Evolutionary conservation across 2,113 vertebrate species (phyloP).

Genomic region (Vombatus ursinus): DNA sequence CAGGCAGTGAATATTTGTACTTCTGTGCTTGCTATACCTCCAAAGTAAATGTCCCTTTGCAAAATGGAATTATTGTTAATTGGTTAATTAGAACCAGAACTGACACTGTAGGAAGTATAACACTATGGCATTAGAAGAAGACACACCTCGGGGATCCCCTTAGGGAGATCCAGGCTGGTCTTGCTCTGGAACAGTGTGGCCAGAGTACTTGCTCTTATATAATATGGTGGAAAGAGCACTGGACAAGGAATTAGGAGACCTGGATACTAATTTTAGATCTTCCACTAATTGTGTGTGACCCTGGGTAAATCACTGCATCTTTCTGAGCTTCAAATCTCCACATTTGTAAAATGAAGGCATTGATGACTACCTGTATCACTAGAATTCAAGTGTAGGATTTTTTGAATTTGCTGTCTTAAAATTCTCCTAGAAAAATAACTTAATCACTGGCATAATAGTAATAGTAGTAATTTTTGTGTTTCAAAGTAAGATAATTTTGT

Average conservation of each 20-base stretch:
- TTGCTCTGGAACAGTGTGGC: not conserved
- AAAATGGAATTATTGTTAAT: not conserved
- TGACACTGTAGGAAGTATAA: not conserved
- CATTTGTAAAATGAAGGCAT: not conserved
- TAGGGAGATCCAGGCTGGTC: not conserved
- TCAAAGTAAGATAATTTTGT: not conserved
- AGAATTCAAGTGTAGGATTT: not conserved
- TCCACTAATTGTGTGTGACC: not conserved
- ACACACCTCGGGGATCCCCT: not conserved
- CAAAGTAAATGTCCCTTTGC: not conserved
- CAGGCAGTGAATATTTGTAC: not conserved
- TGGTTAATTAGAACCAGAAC: not conserved
- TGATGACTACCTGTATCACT: not conserved
- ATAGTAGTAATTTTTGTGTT: too few relatives aligned
- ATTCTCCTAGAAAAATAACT: not conserved
- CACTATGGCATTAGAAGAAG: not conserved
- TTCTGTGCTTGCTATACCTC: not conserved
- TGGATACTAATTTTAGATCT: not conserved
- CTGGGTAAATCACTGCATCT: not conserved
- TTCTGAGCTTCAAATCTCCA: not conserved
- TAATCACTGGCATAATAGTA: not conserved
- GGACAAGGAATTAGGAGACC: not conserved
- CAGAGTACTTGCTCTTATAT: not conserved
- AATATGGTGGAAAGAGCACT: not conserved
- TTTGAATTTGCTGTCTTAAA: not conserved